phyloP scores from a whole-genome alignment of 2,797 vertebrate genomes.

The Pyrrhura leucotis region DNA sequence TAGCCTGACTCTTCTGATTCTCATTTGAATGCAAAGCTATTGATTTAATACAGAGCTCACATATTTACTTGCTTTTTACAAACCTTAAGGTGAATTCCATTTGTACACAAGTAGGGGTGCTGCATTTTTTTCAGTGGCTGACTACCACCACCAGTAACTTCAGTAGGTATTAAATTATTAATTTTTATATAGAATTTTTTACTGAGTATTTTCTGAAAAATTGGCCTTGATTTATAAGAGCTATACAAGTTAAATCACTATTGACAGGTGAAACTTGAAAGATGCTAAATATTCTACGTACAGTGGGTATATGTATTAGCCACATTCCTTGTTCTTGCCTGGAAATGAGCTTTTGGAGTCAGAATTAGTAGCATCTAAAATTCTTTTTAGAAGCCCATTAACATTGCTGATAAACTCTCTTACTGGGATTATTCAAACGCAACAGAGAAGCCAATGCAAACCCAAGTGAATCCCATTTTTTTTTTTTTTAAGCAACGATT shows the following conservation, averaged over 20 bases:
- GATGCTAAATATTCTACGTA: not conserved
- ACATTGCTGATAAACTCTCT: not conserved
- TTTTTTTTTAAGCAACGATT: slow-evolving; percentile 3
- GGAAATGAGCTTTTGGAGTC: not conserved
- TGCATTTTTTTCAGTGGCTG: not conserved
- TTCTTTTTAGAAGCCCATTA: not conserved
- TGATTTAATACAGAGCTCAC: not conserved
- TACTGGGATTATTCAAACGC: not conserved
- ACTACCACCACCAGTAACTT: not conserved
- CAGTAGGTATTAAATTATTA: not conserved
- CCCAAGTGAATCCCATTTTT: not conserved
- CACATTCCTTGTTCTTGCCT: not conserved
- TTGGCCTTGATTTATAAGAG: not conserved
- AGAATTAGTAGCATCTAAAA: not conserved
- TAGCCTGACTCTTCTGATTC: not conserved
- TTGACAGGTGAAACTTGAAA: not conserved
- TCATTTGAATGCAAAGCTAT: not conserved
- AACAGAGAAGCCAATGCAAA: not conserved
- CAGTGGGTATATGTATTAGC: not conserved
- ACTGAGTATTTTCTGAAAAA: not conserved
- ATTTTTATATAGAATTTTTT: not conserved
- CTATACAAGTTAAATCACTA: not conserved
- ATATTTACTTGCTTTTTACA: not conserved
- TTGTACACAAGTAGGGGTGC: not conserved
- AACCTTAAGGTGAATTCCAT: not conserved